Evolutionary conservation across 2,888 invertebrate species (phyloP), one percentile per base, ranked within the genome.

Genomic region (Papilio elwesi): DNA sequence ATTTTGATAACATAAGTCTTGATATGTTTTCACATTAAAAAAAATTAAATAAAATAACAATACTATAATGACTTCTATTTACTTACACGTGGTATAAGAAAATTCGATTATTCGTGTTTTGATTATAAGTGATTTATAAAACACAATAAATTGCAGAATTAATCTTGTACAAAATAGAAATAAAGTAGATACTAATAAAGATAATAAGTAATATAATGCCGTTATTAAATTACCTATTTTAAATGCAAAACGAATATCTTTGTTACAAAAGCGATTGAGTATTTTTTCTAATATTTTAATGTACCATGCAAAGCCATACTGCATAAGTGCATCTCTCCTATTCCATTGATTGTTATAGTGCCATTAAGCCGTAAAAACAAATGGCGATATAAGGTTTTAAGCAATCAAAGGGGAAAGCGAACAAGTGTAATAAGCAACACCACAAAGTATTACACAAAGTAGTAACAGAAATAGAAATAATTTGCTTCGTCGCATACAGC

Each of bases 401-500:
- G 86, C 84, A 85, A 88, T 87, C 83, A 85, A 85, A 85, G 74
- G 79, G 74, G 79, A 81, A 78, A 78, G 75, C 78, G 81, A 84
- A 84, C 82, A 78, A 83, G 83, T 85, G 82, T 89, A 89, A 90
- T 91, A 89, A 84, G 76, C 77, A 81, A 80, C 78, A 85, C 87
- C 87, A 87, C 89, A 89, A 87, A 85, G 80, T 81, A 83, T 80
- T n/a, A n/a, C n/a, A n/a, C n/a, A n/a, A n/a, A n/a, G 79, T 81
- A 83, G 84, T 81, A 85, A 83, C 85, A 88, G 83, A 88, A 87
- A 87, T 87, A 88, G 87, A 89, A 88, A 87, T 85, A 87, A 87
- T 87, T 88, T 87, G 85, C 83, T 78, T 83, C 87, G 89, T 90
- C 88, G 86, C 86, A 85, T 79, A 81, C 83, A 85, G 87, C 88